Base-by-base conservation (phyloP, 2,113 vertebrate genomes). In the Planiliza haematocheilus region DNA sequence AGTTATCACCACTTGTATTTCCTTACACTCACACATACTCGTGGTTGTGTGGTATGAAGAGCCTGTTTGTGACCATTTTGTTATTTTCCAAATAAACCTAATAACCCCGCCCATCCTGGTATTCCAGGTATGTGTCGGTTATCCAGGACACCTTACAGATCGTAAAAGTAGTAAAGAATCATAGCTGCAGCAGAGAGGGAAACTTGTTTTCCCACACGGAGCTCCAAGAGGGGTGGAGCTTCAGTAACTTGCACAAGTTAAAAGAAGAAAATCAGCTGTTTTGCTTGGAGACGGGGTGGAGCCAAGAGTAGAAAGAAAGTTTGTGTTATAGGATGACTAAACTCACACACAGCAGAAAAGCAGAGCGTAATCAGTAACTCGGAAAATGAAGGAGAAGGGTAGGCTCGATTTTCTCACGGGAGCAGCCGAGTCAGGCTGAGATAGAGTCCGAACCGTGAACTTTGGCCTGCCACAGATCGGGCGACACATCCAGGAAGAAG, bases 251-350 rank as follows among this genome's bases (percentile, higher is more conserved):
- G 36, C 66, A 70, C 45, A 61, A 83, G 82, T 86, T 58, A 57
- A 76, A 77, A 61, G 56, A 74, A 56, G 74, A 86, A 78, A 59
- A 62, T 74, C 46, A 45, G 67, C 82, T 86, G 80, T 61, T 82
- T 60, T 45, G 24, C 43, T 65, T 45, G 17, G 39, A 52, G 41
- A 18, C 72, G 38, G 36, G 81, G 81, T 74, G 73, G 75, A 61
- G 70, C 18, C 10, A 16, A 52, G 10, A 53, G 39, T 52, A 62
- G 24, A 71, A 64, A 70, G 67, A 57, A 51, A 57, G 73, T 81
- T 86, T 78, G 62, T 78, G 66, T 83, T 70, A 58, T 64, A 58
- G 21, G 43, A 56, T 60, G 51, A 78, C 41, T 68, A 66, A 24
- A 61, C 49, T 63, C 10, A 17, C 6, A 9, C 63, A n/a, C 17